Base-by-base conservation (phyloP, 2,888 invertebrate species). In the Sympetrum striolatum region DNA sequence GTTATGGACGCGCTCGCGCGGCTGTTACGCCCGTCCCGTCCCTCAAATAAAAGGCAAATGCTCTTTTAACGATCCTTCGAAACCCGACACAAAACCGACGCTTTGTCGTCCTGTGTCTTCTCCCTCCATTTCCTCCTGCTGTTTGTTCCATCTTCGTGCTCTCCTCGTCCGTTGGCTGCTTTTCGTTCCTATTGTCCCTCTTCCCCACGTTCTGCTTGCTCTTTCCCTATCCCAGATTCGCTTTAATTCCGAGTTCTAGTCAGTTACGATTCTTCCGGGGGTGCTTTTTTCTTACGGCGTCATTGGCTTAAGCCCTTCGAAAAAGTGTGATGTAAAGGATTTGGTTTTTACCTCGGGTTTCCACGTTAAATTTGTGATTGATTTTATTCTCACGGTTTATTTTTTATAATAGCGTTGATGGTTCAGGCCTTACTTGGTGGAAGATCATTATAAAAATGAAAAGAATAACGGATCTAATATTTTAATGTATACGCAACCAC, bases 41-140 rank as follows among this genome's bases (percentile, higher is more conserved):
- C 48, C 35, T 82, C 82, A 82, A 82, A 82, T 58, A 82, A 44
- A 80, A n/a, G 80, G 80, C 39, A 37, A 44, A 58, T 53, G 53
- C 58, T 35, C 82, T 60, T 31, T 82, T 82, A 73, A 73, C 73
- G 73, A 73, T 73, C 73, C 73, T 31, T 31, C 73, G 25, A n/a
- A 73, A 73, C 73, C 73, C 73, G 31, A 15, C 73, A 73, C 73
- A 73, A 73, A 73, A 73, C 73, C 73, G 73, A 31, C 73, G 73
- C 73, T 73, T 73, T 73, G 73, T 73, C 73, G 73, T 12, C 14
- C 73, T 25, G 15, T 73, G n/a, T 73, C 73, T 73, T 73, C 73
- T 31, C 73, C 25, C 73, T 31, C 64, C n/a, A 22, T 64, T 25
- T 44, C 44, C 44, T 44, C 44, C 44, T 60, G 22, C 60, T 44